phyloP scores from a whole-genome alignment of 2,797 vertebrate genomes.

The Cynodonichthys magdalenae region DNA sequence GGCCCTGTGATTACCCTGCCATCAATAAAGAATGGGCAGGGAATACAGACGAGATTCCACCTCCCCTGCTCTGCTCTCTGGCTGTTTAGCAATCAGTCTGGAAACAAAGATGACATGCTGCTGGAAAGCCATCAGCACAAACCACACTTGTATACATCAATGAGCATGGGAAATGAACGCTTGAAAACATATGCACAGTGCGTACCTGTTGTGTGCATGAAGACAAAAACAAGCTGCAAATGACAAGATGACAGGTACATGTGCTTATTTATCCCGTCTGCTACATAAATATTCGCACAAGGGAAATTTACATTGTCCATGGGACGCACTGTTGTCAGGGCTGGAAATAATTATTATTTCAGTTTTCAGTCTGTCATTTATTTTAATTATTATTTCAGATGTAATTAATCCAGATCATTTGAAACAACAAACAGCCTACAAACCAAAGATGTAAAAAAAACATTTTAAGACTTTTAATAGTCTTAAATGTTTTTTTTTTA shows the following conservation, averaged over 20 bases:
- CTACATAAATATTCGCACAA: not conserved
- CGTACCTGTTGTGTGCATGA: not conserved
- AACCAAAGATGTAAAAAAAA: not conserved
- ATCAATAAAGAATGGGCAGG: constrained; percentile 84
- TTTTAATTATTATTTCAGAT: not conserved
- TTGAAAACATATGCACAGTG: constrained; percentile 16
- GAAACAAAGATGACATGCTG: constrained; percentile 45
- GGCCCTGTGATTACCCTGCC: constrained; percentile 83
- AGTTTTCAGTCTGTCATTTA: not conserved
- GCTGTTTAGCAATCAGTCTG: constrained; percentile 60
- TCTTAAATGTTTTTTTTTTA: too few relatives aligned
- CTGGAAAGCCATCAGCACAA: constrained; percentile 29
- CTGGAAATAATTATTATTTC: not conserved
- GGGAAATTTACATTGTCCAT: not conserved
- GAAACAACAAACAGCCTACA: not conserved
- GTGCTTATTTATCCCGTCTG: constrained; percentile 6
- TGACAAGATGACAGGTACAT: not conserved
- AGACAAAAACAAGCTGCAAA: constrained; percentile 5
- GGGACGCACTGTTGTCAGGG: not conserved
- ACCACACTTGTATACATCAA: constrained; percentile 8
- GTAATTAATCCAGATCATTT: not conserved
- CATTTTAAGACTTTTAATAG: not conserved
- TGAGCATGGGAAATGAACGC: constrained; percentile 1
- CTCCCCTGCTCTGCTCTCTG: constrained; percentile 54
- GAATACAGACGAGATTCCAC: constrained; percentile 76